Evolutionary conservation across 2,113 vertebrate species (phyloP), one percentile per base, ranked within the genome.

Genomic region (Nibea albiflora): DNA sequence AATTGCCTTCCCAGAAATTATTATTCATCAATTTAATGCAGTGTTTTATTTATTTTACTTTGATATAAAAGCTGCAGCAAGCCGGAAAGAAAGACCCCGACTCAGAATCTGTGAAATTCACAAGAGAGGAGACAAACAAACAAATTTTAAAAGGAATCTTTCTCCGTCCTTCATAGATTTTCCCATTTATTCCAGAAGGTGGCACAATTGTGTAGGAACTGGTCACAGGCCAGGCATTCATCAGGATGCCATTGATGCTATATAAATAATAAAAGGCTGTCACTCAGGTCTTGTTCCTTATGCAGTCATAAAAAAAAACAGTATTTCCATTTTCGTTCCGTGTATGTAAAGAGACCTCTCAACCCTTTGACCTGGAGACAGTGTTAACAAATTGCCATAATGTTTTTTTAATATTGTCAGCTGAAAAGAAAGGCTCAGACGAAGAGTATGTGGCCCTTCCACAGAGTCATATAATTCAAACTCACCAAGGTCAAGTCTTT

Each of bases 131-230:
- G 16, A 49, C 35, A 46, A 28, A 35, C 31, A 35, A 8, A 35
- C 31, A 35, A 8, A 35, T 35, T 35, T 35, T 8, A 35, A 35
- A 35, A 35, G 69, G 31, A 75, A 58, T 26, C 68, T 24, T 22
- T 54, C 12, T 24, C 47, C 31, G 76, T 62, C 80, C 80, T 83
- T 85, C 44, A 50, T 20, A 22, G 57, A 50, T 47, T 61, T 90
- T 52, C 78, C 28, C 39, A 68, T 77, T 83, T 76, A 47, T 35
- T 85, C 94, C 95, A 95, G 92, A 69, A 95, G 95, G 93, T 94
- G 95, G 94, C 93, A 92, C 80, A 85, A 88, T 94, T 95, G 93
- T 88, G 93, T 91, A 89, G 91, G 89, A 77, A 57, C 93, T 88
- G 89, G 68, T 78, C 50, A 11, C 67, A 73, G 68, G 65, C 67